Conservation (phyloP, 2,797 vertebrate genomes). For the Acridotheres tristis region DNA sequence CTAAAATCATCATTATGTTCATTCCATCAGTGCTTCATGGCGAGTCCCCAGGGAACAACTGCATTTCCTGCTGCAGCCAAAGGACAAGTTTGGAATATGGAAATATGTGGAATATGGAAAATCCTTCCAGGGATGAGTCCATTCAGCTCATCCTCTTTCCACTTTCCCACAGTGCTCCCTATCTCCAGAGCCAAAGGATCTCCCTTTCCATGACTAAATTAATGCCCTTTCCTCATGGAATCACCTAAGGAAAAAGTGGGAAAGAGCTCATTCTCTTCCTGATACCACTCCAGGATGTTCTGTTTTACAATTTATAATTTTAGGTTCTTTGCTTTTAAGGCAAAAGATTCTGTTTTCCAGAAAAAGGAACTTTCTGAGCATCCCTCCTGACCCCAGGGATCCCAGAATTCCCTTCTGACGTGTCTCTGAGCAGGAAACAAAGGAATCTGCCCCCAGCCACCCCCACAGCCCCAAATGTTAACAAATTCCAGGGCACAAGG, state of each 20-base stretch:
- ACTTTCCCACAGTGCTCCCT: background rate
- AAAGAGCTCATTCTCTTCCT: background rate
- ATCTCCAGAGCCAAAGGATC: background rate
- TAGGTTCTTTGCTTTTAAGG: background rate
- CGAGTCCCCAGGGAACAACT: background rate
- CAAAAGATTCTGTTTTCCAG: background rate
- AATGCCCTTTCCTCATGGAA: background rate
- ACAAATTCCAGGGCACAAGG: background rate
- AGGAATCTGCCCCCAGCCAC: background rate
- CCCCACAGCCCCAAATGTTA: background rate
- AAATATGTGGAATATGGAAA: background rate
- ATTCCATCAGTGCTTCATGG: background rate
- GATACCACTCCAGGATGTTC: background rate
- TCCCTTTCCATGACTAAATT: background rate
- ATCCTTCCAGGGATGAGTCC: background rate
- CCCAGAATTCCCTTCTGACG: background rate
- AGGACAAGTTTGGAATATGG: background rate
- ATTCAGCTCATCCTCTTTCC: accelerated
- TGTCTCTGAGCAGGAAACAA: accelerated
- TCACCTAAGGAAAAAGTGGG: background rate
- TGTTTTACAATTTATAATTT: accelerated
- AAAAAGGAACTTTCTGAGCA: background rate
- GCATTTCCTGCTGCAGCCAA: background rate
- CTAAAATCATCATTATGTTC: background rate
- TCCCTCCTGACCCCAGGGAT: background rate